Evolutionary conservation across 2,888 invertebrate species (phyloP), one percentile per base, ranked within the genome.

Genomic region (Idaea biselata): DNA sequence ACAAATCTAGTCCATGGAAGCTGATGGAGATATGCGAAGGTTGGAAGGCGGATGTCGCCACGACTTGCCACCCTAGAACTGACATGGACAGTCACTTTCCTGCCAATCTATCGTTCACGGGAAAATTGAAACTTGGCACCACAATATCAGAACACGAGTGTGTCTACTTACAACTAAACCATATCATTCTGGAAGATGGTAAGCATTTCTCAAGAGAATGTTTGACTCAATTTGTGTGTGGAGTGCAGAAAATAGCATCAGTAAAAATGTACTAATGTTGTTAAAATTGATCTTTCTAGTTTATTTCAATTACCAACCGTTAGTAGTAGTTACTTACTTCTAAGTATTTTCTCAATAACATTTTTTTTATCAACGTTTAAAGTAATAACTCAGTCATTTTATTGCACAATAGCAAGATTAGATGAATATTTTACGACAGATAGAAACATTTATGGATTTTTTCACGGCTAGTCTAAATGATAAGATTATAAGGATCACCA

Each of bases 1-100:
- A 88, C 18, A 74, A 78, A 8, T 69, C 68, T 0, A 69, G 81
- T 0, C 88, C 92, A 0, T 87, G 86, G 86, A 79, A 83, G 0
- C 73, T 91, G 5, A 88, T 89, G 88, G 88, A 91, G 62, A 85
- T 92, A 55, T 93, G 93, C 68, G 87, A 88, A 16, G 86, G 87
- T 25, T 90, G 90, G 91, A 69, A 81, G 0, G 91, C 91, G 0
- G 90, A 91, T 60, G 77, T 74, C 0, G 74, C 91, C 0, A 69
- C 64, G 0, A 77, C 83, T 0, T 93, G 93, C 68, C 76, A 80
- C n/a, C 86, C 88, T 0, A 82, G 78, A 60, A 83, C 82, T 0
- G 74, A 60, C 1, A 61, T 73, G 0, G 83, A 81, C 0, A 75
- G 75, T 5, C 67, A 72, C 0, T 82, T 89, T 17, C 91, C 93